Evolutionary conservation across 2,113 vertebrate species (phyloP).

Genomic region (Oreotragus oreotragus): DNA sequence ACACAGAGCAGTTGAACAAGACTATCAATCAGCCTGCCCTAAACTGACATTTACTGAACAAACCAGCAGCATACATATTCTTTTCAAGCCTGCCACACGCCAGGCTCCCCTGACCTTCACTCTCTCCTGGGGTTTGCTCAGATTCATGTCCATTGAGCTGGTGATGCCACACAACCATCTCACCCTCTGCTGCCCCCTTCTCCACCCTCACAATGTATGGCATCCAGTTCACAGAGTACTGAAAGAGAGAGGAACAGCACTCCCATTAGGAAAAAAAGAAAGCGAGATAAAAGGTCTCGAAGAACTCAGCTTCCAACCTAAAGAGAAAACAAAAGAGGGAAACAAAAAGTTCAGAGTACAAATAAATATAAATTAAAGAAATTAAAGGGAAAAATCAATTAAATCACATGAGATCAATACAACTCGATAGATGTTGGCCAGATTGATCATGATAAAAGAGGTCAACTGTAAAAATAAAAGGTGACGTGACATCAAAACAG

Average conservation of each 20-base stretch:
- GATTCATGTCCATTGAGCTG: not conserved
- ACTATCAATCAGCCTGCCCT: not conserved
- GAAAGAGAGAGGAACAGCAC: not conserved
- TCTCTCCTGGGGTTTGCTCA: not conserved
- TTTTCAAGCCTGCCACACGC: not conserved
- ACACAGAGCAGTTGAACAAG: not conserved
- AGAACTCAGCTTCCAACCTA: not conserved
- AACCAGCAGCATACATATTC: not conserved
- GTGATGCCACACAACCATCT: not conserved
- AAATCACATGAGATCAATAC: not conserved
- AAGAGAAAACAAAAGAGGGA: not conserved
- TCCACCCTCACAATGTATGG: not conserved
- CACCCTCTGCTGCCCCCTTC: not conserved
- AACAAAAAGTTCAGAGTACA: not conserved
- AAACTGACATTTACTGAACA: not conserved
- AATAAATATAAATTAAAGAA: not conserved
- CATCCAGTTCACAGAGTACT: not conserved
- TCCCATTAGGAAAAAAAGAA: not conserved
- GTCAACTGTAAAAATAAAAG: not conserved
- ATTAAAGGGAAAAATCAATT: not conserved
- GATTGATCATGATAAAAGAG: not conserved
- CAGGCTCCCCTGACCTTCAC: not conserved
- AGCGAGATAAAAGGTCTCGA: not conserved
- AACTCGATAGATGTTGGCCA: not conserved
- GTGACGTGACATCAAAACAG: not conserved